phyloP scores from a whole-genome alignment of 2,888 invertebrate genomes.

The Eremobia ochroleuca region DNA sequence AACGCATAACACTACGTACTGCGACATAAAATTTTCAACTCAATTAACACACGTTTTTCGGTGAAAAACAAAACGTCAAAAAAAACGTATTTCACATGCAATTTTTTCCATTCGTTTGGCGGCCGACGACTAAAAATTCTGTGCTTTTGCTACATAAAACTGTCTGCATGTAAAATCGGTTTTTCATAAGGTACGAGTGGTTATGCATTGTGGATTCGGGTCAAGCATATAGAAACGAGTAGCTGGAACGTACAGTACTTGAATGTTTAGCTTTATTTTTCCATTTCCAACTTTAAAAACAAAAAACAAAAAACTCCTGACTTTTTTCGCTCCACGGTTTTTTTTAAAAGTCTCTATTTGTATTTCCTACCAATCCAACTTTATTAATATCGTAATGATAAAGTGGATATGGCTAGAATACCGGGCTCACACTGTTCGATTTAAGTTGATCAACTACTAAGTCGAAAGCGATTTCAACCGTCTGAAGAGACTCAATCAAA shows the following conservation, averaged over 20 bases:
- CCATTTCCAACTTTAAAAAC: neutral
- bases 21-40: slow-evolving; percentile 49
- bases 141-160: slow-evolving; percentile 29
- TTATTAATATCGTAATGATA: neutral
- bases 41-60: slow-evolving; percentile 51
- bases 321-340: neutral
- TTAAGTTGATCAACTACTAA: neutral
- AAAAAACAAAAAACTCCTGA: slow-evolving; percentile 11
- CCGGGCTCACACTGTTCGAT: neutral
- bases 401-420: neutral
- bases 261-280: slow-evolving; percentile 3
- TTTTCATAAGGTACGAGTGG: slow-evolving; percentile 49
- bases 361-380: neutral
- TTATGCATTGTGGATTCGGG: slow-evolving; percentile 51
- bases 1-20: slow-evolving; percentile 27
- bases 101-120: slow-evolving; percentile 46
- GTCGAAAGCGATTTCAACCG: neutral
- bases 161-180: slow-evolving; percentile 41
- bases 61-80: slow-evolving; percentile 35
- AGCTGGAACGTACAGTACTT: slow-evolving; percentile 4
- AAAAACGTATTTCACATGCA: slow-evolving; percentile 28
- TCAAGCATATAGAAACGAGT: slow-evolving; percentile 33
- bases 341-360: neutral
- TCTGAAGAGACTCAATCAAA: neutral
- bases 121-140: slow-evolving; percentile 36